These are phyloP conservation scores for Scyliorhinus canicula DNA, from an alignment of 2,797 vertebrate genomes.

Conservation along the genomic window DNA sequence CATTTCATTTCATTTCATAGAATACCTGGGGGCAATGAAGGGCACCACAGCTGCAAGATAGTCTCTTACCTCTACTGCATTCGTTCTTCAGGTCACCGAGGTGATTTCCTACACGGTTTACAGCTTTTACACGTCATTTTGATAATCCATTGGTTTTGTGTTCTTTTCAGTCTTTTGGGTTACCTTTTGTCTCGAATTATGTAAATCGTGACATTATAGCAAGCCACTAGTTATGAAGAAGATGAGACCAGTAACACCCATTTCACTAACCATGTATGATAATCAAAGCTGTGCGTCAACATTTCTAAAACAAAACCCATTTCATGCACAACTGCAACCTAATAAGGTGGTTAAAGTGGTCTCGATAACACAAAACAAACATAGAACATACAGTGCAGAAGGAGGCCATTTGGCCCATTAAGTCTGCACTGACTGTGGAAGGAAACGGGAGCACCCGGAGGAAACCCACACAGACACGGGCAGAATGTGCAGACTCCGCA, in stretches of 20 bases:
- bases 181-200: not conserved
- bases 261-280: not conserved
- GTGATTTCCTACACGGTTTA: not conserved
- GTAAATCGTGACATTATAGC: not conserved
- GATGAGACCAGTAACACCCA: not conserved
- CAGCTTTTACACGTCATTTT: not conserved
- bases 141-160: not conserved
- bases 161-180: not conserved
- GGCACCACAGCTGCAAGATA: not conserved
- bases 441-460: too few species aligned
- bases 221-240: not conserved
- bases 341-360: not conserved
- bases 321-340: not conserved
- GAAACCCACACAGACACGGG: too few species aligned
- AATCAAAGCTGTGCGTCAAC: not conserved
- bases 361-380: not conserved
- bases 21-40: not conserved
- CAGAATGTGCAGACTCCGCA: too few species aligned
- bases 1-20: too few species aligned
- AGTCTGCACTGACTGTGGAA: too few species aligned
- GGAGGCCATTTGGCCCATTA: too few species aligned
- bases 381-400: too few species aligned
- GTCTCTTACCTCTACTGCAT: not conserved
- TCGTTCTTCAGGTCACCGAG: not conserved
- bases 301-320: not conserved